Conservation (phyloP, 2,888 invertebrate genomes). For the Lysandra bellargus region DNA sequence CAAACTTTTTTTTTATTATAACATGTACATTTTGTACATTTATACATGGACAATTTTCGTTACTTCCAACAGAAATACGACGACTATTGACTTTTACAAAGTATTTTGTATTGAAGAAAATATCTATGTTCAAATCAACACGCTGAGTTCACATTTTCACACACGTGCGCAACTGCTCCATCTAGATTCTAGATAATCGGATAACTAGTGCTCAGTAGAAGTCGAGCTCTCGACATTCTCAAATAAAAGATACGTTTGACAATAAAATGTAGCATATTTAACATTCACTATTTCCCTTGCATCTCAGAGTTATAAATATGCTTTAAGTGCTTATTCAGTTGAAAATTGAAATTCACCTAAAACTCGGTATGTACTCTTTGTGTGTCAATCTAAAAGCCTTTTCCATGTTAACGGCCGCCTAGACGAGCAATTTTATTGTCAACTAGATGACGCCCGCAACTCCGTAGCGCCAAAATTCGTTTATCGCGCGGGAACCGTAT, state of each 20-base stretch:
- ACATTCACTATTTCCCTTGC: background rate
- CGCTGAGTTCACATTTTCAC: background rate
- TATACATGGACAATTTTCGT: no score
- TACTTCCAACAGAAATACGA: no score
- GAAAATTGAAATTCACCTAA: background rate
- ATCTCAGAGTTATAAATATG: background rate
- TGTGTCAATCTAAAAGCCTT: background rate
- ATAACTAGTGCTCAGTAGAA: background rate
- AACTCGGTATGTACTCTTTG: background rate
- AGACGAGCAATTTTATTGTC: no score
- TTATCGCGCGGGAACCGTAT: no score
- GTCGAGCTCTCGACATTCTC: background rate
- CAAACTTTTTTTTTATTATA: no score
- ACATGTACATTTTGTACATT: no score
- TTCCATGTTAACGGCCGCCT: no score
- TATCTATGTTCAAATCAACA: background rate
- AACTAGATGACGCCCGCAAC: no score
- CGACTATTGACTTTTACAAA: no score
- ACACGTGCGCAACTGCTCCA: background rate
- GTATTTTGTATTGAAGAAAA: background rate
- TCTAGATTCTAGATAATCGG: background rate
- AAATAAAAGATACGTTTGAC: background rate
- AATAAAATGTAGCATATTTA: background rate
- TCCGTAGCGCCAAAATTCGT: no score
- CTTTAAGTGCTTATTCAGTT: background rate